Evolutionary conservation across 92 coral and sea anemone genomes (phyloP).

Genomic region (Porites lobata): DNA sequence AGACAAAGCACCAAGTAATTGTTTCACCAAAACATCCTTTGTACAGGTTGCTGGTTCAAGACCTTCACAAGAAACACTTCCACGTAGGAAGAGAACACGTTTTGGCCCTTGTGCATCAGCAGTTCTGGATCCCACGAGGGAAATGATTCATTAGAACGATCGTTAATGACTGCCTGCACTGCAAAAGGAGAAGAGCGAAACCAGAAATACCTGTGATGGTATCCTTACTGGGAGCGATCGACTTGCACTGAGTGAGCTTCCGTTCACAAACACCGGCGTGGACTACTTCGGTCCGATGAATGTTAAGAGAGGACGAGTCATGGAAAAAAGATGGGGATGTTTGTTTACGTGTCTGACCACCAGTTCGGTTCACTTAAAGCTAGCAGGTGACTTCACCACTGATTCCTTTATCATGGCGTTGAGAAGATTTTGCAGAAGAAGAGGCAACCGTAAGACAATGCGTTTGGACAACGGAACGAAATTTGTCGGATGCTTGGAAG

Average conservation of each 20-base stretch:
- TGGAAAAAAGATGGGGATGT: constrained; percentile 56
- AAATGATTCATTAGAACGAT: no score
- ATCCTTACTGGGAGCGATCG: neutral
- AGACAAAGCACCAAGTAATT: constrained; percentile 36
- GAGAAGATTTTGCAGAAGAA: neutral
- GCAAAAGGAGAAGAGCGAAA: no score
- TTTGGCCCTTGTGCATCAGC: constrained; percentile 34
- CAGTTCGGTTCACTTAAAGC: constrained; percentile 58
- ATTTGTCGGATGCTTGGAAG: constrained; percentile 1
- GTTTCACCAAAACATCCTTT: constrained; percentile 7
- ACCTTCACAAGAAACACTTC: constrained; percentile 24
- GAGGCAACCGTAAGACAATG: constrained; percentile 33
- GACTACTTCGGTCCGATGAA: no score
- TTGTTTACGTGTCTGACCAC: constrained; percentile 55
- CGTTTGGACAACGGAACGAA: constrained; percentile 47
- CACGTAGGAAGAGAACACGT: neutral
- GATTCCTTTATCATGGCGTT: no score
- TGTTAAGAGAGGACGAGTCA: constrained; percentile 40
- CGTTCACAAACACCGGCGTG: constrained; percentile 5
- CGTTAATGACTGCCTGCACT: no score
- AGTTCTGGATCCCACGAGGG: neutral
- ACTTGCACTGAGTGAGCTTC: constrained; percentile 23
- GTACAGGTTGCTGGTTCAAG: neutral
- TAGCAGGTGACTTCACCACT: neutral
- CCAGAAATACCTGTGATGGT: no score